A percentile compares a stretch with the other conserved stretches of the same genome.
Conservation (phyloP, 2,113 vertebrate species). For the Guaruba guarouba region DNA sequence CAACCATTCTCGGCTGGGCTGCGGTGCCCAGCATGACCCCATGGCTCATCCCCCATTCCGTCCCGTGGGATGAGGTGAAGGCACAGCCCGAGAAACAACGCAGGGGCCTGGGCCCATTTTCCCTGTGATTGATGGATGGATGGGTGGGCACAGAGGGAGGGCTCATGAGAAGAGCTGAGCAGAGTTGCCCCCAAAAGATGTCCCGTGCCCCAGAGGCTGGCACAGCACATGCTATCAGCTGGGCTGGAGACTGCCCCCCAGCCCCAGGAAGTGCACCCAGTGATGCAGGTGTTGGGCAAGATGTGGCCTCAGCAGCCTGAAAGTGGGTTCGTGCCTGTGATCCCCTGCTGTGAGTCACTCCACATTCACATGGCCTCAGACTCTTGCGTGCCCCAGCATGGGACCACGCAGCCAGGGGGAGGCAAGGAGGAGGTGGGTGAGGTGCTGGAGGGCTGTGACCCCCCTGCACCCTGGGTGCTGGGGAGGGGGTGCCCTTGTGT, state of each 20-base stretch:
- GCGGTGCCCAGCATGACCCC: not conserved
- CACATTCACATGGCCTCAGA: fast-evolving
- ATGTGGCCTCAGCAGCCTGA: not conserved
- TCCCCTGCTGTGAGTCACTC: not conserved
- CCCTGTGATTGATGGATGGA: not conserved
- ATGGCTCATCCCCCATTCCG: fast-evolving
- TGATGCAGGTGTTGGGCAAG: not conserved
- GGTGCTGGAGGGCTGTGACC: not conserved
- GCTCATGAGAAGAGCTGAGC: not conserved
- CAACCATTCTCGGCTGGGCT: not conserved
- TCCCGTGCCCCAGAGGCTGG: not conserved
- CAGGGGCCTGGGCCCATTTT: not conserved
- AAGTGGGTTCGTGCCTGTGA: not conserved
- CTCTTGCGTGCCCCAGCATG: not conserved
- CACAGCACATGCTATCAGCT: not conserved
- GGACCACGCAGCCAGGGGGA: not conserved
- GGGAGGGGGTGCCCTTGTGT: fast-evolving
- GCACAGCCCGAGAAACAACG: not conserved
- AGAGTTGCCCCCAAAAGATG: not conserved
- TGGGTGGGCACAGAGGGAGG: not conserved
- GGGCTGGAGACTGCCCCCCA: not conserved
- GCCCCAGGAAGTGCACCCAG: not conserved
- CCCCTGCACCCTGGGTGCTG: not conserved
- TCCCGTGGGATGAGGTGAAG: not conserved
- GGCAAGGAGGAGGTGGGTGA: not conserved